Conservation (phyloP, 2,113 vertebrate species). For the Crotalus tigris region DNA sequence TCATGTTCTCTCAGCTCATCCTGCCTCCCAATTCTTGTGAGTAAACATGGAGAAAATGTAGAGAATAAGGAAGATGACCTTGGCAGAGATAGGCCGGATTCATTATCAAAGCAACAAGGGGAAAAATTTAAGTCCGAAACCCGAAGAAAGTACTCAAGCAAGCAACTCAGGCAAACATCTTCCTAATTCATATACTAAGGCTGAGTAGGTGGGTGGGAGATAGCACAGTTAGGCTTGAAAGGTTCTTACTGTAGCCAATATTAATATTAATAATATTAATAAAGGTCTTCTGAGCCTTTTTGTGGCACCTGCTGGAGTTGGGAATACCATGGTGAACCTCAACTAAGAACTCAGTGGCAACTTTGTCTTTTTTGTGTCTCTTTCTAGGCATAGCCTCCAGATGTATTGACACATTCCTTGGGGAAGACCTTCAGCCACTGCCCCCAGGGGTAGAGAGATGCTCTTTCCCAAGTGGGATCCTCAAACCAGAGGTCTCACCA, state of each 20-base stretch:
- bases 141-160: background rate
- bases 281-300: background rate
- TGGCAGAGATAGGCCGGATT: background rate
- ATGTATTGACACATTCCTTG: background rate
- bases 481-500: background rate
- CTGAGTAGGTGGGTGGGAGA: background rate
- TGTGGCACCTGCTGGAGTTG: background rate
- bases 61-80: background rate
- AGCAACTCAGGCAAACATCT: background rate
- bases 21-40: background rate
- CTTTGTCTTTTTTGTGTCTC: background rate
- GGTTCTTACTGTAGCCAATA: background rate
- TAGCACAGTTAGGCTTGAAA: background rate
- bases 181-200: background rate
- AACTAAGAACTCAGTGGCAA: background rate
- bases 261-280: background rate
- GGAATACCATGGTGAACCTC: background rate
- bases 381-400: conserved; percentile 6
- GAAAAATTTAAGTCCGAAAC: background rate
- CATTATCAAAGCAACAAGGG: background rate
- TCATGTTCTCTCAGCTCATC: background rate
- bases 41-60: background rate
- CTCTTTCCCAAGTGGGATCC: conserved; percentile 2
- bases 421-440: conserved; percentile 13
- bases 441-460: background rate